phyloP scores from a whole-genome alignment of 2,888 invertebrate genomes.

The Cerastoderma edule region DNA sequence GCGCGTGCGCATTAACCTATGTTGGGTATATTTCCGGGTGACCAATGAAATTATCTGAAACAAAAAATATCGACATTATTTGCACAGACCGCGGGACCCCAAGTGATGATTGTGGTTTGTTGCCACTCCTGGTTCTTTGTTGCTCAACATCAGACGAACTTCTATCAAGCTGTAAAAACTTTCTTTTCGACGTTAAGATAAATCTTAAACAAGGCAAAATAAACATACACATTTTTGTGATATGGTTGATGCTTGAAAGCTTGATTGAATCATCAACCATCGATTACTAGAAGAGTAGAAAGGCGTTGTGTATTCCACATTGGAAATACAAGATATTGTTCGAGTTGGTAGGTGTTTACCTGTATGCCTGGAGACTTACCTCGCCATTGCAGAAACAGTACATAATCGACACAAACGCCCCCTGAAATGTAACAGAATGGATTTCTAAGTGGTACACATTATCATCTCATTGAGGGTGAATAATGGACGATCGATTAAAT shows the following conservation, averaged over 20 bases:
- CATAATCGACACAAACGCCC: slow-evolving; percentile 78
- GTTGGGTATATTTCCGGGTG: slow-evolving; percentile 51
- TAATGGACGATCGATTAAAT: no score
- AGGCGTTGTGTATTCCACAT: no score
- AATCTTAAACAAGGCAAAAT: neutral
- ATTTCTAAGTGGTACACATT: neutral
- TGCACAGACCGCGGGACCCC: no score
- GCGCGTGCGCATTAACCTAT: slow-evolving; percentile 43
- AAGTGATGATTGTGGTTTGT: no score
- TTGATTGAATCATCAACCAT: no score
- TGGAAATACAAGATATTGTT: neutral
- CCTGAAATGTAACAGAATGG: slow-evolving; percentile 79
- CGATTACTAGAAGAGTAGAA: no score
- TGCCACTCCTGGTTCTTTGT: no score
- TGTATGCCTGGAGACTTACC: slow-evolving; percentile 57
- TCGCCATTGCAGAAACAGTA: slow-evolving; percentile 82
- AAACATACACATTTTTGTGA: no score
- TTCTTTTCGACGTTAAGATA: no score
- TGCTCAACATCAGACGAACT: no score
- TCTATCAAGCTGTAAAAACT: no score
- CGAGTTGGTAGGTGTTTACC: neutral
- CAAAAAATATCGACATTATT: neutral
- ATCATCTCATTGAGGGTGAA: neutral
- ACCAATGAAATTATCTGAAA: slow-evolving; percentile 46
- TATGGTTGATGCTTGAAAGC: no score